Conservation (phyloP, 2,888 invertebrate genomes). For the Notodonta ziczac region DNA sequence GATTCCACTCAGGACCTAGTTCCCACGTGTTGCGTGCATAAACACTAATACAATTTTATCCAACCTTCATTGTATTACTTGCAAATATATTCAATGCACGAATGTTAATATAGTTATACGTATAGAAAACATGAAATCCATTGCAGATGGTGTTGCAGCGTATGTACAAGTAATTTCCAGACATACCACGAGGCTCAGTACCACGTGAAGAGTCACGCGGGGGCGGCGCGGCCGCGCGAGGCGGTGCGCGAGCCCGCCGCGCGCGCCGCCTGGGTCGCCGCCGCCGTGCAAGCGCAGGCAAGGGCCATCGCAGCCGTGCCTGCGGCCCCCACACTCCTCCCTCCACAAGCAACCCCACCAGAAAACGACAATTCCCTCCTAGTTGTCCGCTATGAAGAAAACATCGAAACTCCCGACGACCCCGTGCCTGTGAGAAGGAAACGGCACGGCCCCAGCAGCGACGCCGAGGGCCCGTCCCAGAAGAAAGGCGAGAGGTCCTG, state of each 20-base stretch:
- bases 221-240: constrained; percentile 54
- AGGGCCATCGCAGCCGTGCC: constrained; percentile 36
- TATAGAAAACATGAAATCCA: constrained; percentile 9
- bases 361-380: constrained; percentile 64
- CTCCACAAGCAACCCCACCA: constrained; percentile 16
- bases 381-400: constrained; percentile 66
- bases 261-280: constrained; percentile 60
- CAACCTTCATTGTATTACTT: too few relatives aligned
- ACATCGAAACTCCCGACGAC: constrained; percentile 54
- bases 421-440: constrained; percentile 22
- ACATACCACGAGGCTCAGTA: constrained; percentile 74
- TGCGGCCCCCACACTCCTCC: background rate
- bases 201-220: constrained; percentile 64
- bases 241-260: constrained; percentile 54
- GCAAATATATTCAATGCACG: too few relatives aligned
- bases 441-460: constrained; percentile 49
- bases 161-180: constrained; percentile 58
- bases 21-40: too few relatives aligned
- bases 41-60: too few relatives aligned
- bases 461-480: constrained; percentile 53
- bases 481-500: constrained; percentile 43
- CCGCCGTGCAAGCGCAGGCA: constrained; percentile 53
- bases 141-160: constrained; percentile 73
- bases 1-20: too few relatives aligned
- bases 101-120: background rate